Conservation (phyloP, 2,113 vertebrate species). For the Tonatia bakeri region DNA sequence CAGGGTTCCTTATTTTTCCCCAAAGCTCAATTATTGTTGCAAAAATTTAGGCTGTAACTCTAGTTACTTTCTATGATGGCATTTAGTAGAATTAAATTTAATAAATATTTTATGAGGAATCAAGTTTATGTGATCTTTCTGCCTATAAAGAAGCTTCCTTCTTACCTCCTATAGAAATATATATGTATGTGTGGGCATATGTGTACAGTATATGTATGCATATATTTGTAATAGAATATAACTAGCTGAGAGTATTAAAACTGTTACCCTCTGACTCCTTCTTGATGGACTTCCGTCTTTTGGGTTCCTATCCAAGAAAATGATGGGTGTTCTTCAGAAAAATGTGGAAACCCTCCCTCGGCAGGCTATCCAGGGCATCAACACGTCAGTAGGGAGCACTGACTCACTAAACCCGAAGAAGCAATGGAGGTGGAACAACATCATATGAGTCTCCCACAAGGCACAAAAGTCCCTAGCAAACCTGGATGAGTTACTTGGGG, state of each 20-base stretch:
- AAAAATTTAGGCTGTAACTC: not conserved
- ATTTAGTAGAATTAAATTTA: not conserved
- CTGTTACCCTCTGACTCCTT: not conserved
- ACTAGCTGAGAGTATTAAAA: not conserved
- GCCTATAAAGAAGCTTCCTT: not conserved
- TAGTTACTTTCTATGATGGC: not conserved
- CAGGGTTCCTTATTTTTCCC: not conserved
- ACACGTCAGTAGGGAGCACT: not conserved
- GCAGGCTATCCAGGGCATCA: accelerated
- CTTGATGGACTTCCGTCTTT: not conserved
- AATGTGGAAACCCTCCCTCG: not conserved
- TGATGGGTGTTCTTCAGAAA: not conserved
- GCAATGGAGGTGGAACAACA: not conserved
- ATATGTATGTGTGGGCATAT: not conserved
- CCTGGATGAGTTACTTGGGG: not conserved
- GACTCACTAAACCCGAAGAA: not conserved
- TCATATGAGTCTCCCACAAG: not conserved
- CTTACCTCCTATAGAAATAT: not conserved
- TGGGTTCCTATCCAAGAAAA: not conserved
- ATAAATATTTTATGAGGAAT: not conserved
- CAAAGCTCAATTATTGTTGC: not conserved
- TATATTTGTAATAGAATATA: not conserved
- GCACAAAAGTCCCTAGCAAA: not conserved
- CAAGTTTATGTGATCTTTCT: not conserved
- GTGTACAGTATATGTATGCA: not conserved